Conservation (phyloP, 2,888 invertebrate genomes). For the Ophion obscuratus region DNA sequence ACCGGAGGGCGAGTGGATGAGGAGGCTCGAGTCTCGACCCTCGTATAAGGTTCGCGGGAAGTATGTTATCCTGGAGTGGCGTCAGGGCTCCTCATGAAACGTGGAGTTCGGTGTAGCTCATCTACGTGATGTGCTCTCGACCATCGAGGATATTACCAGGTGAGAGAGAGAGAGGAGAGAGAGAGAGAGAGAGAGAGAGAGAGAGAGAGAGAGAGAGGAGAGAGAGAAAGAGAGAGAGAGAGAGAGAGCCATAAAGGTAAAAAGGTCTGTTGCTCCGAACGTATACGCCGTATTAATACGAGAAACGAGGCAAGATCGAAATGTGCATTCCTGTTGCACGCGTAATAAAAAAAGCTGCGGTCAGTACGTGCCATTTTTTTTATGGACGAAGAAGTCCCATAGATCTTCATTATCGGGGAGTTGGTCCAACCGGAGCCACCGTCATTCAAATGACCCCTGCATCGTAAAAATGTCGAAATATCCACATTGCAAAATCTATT, state of each 20-base stretch:
- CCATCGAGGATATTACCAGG: conserved; percentile 55
- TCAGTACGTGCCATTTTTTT: conserved; percentile 22
- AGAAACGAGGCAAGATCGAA: conserved; percentile 32
- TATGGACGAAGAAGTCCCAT: conserved; percentile 6
- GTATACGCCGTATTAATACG: conserved; percentile 24
- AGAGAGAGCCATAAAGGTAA: conserved; percentile 48
- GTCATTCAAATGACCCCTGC: not conserved
- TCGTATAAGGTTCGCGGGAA: conserved; percentile 61
- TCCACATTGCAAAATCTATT: not conserved
- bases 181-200: not conserved
- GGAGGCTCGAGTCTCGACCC: conserved; percentile 61
- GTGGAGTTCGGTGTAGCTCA: conserved; percentile 41
- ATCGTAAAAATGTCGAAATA: not conserved
- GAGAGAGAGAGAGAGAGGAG: conserved; percentile 9
- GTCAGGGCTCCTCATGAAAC: conserved; percentile 66
- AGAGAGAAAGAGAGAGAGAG: not conserved
- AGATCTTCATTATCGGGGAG: conserved; percentile 18
- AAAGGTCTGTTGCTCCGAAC: conserved; percentile 15
- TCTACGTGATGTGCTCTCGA: conserved; percentile 43
- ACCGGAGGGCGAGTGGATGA: conserved; percentile 33
- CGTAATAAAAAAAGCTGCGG: conserved; percentile 27
- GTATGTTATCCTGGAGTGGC: conserved; percentile 61
- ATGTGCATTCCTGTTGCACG: conserved; percentile 28
- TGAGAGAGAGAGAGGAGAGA: not conserved
- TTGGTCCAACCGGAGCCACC: not conserved